Percentiles rank a stretch among this genome's conserved stretches.
Evolutionary conservation across 2,113 vertebrate genomes (phyloP).

Genomic region (Benitochromis conjunctus): DNA sequence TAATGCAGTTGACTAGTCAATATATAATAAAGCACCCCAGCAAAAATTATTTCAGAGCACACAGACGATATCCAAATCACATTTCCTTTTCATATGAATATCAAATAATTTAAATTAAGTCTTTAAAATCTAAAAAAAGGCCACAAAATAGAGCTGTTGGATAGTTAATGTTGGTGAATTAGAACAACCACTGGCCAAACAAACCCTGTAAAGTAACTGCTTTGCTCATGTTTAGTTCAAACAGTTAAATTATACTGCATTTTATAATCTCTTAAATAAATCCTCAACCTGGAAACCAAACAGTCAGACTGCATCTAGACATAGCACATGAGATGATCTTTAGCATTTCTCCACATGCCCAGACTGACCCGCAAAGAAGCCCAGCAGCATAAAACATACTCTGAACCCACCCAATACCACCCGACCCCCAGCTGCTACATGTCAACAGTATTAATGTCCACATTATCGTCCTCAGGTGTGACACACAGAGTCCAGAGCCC

Average conservation of each 20-base stretch:
- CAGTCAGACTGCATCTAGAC: neutral
- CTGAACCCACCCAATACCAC: neutral
- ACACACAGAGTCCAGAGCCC: neutral
- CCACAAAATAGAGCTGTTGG: neutral
- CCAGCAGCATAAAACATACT: neutral
- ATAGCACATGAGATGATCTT: neutral
- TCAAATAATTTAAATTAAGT: neutral
- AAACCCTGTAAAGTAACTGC: neutral
- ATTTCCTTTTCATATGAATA: neutral
- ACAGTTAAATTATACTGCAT: neutral
- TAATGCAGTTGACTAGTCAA: neutral
- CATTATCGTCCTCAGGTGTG: neutral
- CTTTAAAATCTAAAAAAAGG: neutral
- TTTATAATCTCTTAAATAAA: neutral
- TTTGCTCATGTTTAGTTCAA: neutral
- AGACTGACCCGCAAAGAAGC: neutral
- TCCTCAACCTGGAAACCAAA: neutral
- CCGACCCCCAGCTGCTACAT: neutral
- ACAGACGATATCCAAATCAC: neutral
- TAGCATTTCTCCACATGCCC: neutral
- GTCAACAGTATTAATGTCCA: neutral
- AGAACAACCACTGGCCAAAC: neutral
- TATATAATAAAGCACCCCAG: neutral
- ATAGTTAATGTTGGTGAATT: neutral
- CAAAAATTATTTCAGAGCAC: neutral